Evolutionary conservation across 2,888 invertebrate species (phyloP), one percentile per base, ranked within the genome.

Genomic region (Tenthredo notha): DNA sequence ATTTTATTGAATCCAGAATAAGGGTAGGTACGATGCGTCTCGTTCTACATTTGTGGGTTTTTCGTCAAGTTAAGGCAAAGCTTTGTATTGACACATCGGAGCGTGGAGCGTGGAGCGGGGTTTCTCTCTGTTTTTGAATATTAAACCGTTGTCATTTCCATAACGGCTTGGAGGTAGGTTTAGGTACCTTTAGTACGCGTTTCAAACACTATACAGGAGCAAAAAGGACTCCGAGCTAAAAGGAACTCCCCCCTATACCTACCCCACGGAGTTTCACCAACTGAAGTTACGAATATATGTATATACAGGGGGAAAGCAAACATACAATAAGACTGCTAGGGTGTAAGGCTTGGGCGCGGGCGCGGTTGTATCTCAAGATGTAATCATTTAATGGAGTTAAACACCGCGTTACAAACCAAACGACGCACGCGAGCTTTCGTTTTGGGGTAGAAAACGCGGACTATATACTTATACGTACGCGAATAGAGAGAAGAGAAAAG

Each of bases 311-410:
- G 29, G 12, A 80, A 61, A 21, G 58, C 80, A 80, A 61, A 61
- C 15, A 61, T 15, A 40, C 47, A 80, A 61, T 15, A 29, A 47
- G 29, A 54, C 18, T 18, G 9, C 15, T 37, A 18, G 40, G 12
- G 15, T 12, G 40, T 29, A 37, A 77, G 58, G 12, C 12, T 29
- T n/a, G 29, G 25, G 82, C 33, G 43, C 10, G 29, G 25, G 82
- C 33, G 25, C 61, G 58, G 65, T 50, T 84, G 67, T 67, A 85
- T 25, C 85, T 85, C 54, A 58, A 85, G 86, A 88, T 88, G 87
- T 87, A 87, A 87, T 88, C 86, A 84, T 88, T 86, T 87, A 86
- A 87, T 86, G 83, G 85, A 87, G 86, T 85, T 85, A 86, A 87
- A 87, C 77, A 84, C 50, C 47, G 84, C 84, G 83, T 85, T 83